Conservation (phyloP, 2,113 vertebrate genomes). For the Daboia siamensis region DNA sequence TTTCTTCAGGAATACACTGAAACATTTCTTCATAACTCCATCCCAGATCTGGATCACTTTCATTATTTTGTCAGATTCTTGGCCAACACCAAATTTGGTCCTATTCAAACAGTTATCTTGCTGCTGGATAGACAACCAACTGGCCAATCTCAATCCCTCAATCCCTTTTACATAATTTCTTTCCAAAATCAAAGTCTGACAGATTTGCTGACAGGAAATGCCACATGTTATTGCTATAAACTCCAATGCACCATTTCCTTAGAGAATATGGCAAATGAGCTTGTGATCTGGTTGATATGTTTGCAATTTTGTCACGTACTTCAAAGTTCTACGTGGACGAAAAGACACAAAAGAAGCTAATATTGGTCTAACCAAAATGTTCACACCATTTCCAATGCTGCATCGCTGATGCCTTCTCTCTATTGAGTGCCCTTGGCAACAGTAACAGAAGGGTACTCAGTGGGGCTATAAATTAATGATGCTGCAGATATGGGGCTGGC, state of each 20-base stretch:
- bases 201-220: background rate
- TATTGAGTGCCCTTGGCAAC: background rate
- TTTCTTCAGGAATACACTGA: background rate
- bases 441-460: background rate
- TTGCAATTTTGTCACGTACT: background rate
- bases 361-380: background rate
- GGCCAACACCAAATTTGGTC: background rate
- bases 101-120: background rate
- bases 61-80: background rate
- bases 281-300: background rate
- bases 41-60: background rate
- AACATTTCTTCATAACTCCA: background rate
- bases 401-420: background rate
- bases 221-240: background rate
- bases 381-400: background rate
- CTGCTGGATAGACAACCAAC: background rate
- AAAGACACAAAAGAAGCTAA: background rate
- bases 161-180: background rate
- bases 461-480: conserved; percentile 17
- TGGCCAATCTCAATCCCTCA: background rate
- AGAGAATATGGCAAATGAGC: background rate
- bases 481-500: background rate
- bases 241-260: background rate
- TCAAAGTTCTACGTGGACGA: background rate
- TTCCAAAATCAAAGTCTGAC: background rate